A percentile compares a stretch with the other conserved stretches of the same genome.
Evolutionary conservation across 2,797 vertebrate species (phyloP).

Genomic region (Pampus argenteus): DNA sequence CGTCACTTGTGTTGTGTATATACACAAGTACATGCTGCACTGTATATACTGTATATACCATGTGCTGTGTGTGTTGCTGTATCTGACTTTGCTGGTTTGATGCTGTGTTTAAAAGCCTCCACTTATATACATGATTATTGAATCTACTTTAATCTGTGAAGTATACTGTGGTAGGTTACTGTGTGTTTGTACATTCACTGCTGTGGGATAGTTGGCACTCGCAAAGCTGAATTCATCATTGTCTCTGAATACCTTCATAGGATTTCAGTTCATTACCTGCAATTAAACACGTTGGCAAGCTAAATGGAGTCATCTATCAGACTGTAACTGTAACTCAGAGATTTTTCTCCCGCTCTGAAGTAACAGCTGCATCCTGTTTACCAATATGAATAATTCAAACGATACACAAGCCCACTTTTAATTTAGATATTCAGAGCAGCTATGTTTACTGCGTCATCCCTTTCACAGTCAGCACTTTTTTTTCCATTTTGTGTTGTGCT

Average conservation of each 20-base stretch:
- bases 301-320: conserved; percentile 55
- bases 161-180: conserved; percentile 5
- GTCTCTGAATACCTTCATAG: conserved; percentile 26
- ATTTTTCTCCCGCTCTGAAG: conserved; percentile 42
- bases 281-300: conserved; percentile 56
- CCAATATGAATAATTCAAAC: conserved; percentile 80
- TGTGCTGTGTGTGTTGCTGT: not conserved
- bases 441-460: conserved; percentile 76
- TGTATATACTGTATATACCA: not conserved
- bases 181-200: conserved; percentile 25
- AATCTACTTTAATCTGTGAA: conserved; percentile 28
- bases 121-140: conserved; percentile 8
- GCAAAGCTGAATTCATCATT: conserved; percentile 35
- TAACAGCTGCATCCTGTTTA: conserved; percentile 70
- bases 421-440: conserved; percentile 80
- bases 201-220: conserved; percentile 4
- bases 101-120: not conserved
- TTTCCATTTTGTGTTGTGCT: conserved; percentile 54
- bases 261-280: conserved; percentile 52
- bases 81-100: conserved; percentile 4
- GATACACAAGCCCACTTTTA: conserved; percentile 78
- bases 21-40: not conserved
- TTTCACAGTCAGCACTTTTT: conserved; percentile 80
- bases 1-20: not conserved
- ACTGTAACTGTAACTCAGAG: conserved; percentile 63